Evolutionary conservation across 2,113 vertebrate genomes (phyloP), one percentile per base, ranked within the genome.

Genomic region (Oryzias javanicus): DNA sequence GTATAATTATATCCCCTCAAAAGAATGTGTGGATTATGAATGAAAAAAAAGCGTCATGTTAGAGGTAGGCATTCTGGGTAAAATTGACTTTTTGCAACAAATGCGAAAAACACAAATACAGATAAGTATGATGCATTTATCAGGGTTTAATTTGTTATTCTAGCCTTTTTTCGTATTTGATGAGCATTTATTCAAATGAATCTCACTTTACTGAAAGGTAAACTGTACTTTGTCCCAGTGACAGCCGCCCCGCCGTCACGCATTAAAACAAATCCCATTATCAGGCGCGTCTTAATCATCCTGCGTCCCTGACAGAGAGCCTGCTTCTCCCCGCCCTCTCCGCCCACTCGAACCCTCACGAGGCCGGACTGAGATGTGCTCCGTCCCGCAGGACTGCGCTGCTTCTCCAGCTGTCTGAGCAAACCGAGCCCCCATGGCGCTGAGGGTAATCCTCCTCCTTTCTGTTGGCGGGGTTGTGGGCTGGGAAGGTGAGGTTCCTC

Each of bases 401-500:
- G 22, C 22, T 51, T 40, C 18, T 35, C 35, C 35, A 12, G 35
- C 35, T 10, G 35, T 35, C 35, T 35, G 35, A 35, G 35, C 8
- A 16, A 14, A 49, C 3, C 1, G 22, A 42, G 17, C 17, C 14
- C 10, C 4, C 17, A 80, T 79, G 81, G 67, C 71, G 17, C 57
- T 15, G 19, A 74, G 76, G 81, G 62, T 16, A 2, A 4, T 81
- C 4, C 1, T 79, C 42, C 1, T 85, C 14, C 35, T 84, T 49
- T 57, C 44, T 64, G 25, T 88, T 0, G 79, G 14, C n/a, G 67
- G 48, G 59, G 2, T 74, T 72, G 35, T 83, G 53, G 64, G 22
- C 1, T 78, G 71, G 27, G 45, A 78, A 24, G 84, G 87, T 88
- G 71, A 71, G 27, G 2, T 14, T 35, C 35, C 35, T 3, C 35